Evolutionary conservation across 2,888 invertebrate genomes (phyloP), one percentile per base, ranked within the genome.

Genomic region (Eristalis arbustorum): DNA sequence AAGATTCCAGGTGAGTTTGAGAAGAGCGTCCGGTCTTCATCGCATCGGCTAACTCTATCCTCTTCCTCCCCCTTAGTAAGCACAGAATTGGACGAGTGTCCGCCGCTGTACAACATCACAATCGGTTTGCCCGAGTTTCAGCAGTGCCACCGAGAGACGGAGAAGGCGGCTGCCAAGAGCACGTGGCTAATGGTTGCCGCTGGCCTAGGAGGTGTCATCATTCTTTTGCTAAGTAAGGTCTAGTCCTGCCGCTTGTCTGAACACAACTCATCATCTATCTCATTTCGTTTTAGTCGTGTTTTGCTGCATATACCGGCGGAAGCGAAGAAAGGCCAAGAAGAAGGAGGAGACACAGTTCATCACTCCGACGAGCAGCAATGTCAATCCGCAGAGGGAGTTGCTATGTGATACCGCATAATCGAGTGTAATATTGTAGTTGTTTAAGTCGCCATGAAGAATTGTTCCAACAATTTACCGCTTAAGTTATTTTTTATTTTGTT

Each of bases 41-140:
- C 59, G 23, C 25, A 10, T n/a, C 8, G 13, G 13, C 25, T 25
- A 25, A 28, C 59, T 59, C 25, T 25, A 13, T 23, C 59, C 31
- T 40, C 13, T 67, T 75, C 83, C 83, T 69, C 76, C 85, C 10
- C 88, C 88, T 8, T 85, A 92, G 91, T 90, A 57, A 75, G 89
- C 49, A 88, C 90, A 82, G 90, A 90, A 71, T 84, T 78, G 25
- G 88, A 88, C 37, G 84, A 87, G 69, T 92, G 92, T 88, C 92
- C 92, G 82, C 89, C 90, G 89, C 90, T 91, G 88, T 91, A 91
- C 85, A 92, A 92, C 88, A 89, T 89, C 62, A 92, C 92, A 31
- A 89, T 91, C 28, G 89, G 91, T 63, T 90, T 92, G 83, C 80
- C 83, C 57, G 89, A 90, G 63, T 92, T 91, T 79, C 89, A 89